phyloP scores from a whole-genome alignment of 1,140 invertebrate species.

The Formica exsecta region DNA sequence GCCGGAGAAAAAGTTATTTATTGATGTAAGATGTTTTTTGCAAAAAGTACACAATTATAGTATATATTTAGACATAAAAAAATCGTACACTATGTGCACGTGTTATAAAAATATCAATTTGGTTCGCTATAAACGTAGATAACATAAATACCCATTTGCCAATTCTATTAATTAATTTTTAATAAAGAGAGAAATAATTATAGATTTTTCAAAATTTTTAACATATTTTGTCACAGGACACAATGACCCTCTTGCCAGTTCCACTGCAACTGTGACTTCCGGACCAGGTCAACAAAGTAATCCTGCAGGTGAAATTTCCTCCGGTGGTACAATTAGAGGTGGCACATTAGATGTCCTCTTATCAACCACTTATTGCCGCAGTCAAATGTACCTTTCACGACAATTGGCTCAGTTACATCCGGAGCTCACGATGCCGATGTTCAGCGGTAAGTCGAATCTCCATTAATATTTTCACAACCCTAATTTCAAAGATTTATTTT shows the following conservation, averaged over 20 bases:
- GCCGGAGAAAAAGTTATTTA: background rate
- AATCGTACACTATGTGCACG: too few relatives aligned
- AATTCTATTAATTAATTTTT: too few relatives aligned
- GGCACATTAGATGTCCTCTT: conserved; percentile 94
- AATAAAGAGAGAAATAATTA: too few relatives aligned
- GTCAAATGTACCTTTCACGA: conserved; percentile 96
- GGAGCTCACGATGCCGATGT: conserved; percentile 99
- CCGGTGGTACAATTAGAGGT: conserved; percentile 82
- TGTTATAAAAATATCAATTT: too few relatives aligned
- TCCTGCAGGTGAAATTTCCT: conserved; percentile 71
- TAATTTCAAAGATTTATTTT: background rate
- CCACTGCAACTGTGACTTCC: conserved; percentile 71
- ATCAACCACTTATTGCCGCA: conserved; percentile 95
- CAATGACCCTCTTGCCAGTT: conserved; percentile 86
- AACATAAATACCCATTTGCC: too few relatives aligned
- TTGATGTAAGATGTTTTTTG: too few relatives aligned
- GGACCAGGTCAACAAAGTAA: conserved; percentile 73
- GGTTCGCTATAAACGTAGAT: too few relatives aligned
- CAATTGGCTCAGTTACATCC: conserved; percentile 97
- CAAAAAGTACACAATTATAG: background rate
- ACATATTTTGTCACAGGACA: conserved; percentile 81
- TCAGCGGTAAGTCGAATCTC: conserved; percentile 92
- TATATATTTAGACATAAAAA: background rate
- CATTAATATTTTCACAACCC: background rate
- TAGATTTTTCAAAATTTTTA: too few relatives aligned